Evolutionary conservation across 1,140 invertebrate genomes (phyloP).

Genomic region (Daktulosphaira vitifoliae): DNA sequence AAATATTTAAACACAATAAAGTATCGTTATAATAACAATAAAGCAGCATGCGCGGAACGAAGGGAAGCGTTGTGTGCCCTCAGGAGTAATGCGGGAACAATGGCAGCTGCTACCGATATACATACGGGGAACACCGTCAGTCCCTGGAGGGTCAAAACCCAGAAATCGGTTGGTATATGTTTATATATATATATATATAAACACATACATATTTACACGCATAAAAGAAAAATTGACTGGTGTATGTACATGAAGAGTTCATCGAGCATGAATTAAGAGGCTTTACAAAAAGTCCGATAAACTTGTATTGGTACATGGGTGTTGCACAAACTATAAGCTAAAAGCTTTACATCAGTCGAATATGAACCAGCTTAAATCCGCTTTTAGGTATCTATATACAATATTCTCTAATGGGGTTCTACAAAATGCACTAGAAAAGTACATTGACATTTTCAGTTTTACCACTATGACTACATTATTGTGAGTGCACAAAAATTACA

Average conservation of each 20-base stretch:
- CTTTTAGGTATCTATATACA: conserved; percentile 11
- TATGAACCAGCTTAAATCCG: conserved; percentile 21
- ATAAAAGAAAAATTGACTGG: conserved; percentile 21
- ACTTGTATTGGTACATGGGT: background rate
- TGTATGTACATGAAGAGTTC: conserved; percentile 1
- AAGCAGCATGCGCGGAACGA: background rate
- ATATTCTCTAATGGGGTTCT: conserved; percentile 17
- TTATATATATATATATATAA: no score
- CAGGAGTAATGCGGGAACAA: conserved; percentile 31
- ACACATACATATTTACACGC: background rate
- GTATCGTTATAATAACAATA: conserved; percentile 32
- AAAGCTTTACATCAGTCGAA: conserved; percentile 17
- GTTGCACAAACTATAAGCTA: conserved; percentile 6
- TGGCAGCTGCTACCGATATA: conserved; percentile 28
- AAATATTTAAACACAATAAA: conserved; percentile 33
- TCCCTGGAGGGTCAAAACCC: conserved; percentile 25
- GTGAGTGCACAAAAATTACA: no score
- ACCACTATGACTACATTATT: no score
- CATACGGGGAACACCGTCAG: background rate
- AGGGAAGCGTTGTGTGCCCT: background rate
- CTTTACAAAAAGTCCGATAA: conserved; percentile 31
- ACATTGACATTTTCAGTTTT: conserved; percentile 17
- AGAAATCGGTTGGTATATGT: conserved; percentile 7
- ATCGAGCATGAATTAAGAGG: conserved; percentile 32
- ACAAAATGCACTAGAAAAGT: conserved; percentile 27